Base-by-base conservation (phyloP, 1,140 invertebrate species). In the Vanessa tameamea region DNA sequence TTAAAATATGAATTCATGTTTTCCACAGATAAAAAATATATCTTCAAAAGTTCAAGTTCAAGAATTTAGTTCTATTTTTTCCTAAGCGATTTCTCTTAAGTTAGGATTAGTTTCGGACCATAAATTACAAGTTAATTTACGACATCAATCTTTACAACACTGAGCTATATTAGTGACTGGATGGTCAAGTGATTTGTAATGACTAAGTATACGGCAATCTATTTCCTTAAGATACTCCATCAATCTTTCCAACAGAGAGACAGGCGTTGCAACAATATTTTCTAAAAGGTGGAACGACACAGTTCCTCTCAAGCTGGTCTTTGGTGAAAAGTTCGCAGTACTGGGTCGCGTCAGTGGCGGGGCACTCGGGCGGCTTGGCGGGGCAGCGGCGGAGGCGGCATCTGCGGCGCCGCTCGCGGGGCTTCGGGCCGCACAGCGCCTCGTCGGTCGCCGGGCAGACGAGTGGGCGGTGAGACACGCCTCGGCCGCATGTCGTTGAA, bases 401-500 rank as follows among this genome's bases (percentile, higher is more conserved):
- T 69, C 78, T 89, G 73, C 82, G 87, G 20, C 67, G 89, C 77
- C 84, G 84, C 70, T 82, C 92, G 71, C 63, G 91, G 74, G 87
- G 91, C 55, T 94, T 95, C 7, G 93, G 85, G 14, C 93, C 94
- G 61, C 94, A 93, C 23, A 91, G 85, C 64, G 87, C 84, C 20
- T 88, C 92, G 61, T 93, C 80, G 7, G 89, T 65, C 3, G 93
- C 92, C 15, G 95, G 94, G 87, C 97, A 98, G 1, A 92, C 89
- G 1, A 97, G 94, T 9, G 93, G 92, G 13, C 96, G 92, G 1
- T 92, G 92, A 51, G 96, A 95, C 3, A 95, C 81, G 0, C 97
- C 97, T 67, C 93, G 91, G 0, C 96, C 97, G 92, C 97, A 98
- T 9, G 94, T 94, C 50, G 94, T 90, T 0, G 97, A 97, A 91